A percentile compares a stretch with the other conserved stretches of the same genome.
These are phyloP conservation scores for Xylota sylvarum DNA, from an alignment of 2,888 invertebrate species.

Conservation along the genomic window DNA sequence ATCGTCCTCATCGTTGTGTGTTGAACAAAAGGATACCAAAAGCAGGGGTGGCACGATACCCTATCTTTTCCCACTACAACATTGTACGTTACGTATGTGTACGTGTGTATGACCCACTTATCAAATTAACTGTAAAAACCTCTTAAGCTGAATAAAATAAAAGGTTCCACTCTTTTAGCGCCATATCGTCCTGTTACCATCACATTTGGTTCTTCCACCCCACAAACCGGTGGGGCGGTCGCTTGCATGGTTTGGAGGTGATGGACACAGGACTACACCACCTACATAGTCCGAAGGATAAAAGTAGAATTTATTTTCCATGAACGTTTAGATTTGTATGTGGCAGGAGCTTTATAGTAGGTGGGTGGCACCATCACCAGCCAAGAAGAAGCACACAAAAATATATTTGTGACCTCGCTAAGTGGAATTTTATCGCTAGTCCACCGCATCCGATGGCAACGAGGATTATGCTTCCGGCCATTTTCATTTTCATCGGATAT, in stretches of 20 bases:
- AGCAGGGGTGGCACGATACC: slow-evolving; percentile 1
- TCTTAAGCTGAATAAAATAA: slow-evolving; percentile 66
- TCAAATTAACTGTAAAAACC: slow-evolving; percentile 72
- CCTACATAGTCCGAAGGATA: slow-evolving; percentile 26
- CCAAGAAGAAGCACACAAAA: slow-evolving; percentile 7
- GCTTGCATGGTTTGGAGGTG: background rate
- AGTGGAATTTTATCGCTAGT: slow-evolving; percentile 69
- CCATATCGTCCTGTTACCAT: slow-evolving; percentile 48
- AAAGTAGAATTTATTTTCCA: slow-evolving; percentile 57
- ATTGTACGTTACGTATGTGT: background rate
- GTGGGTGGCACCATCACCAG: background rate
- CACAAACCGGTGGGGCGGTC: background rate
- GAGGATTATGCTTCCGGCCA: slow-evolving; percentile 66
- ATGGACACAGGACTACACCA: slow-evolving; percentile 4
- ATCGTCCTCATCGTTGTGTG: no score
- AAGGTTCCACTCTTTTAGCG: slow-evolving; percentile 60
- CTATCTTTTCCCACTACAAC: background rate
- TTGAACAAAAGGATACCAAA: slow-evolving; percentile 28
- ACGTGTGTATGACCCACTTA: slow-evolving; percentile 70
- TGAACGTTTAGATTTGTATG: slow-evolving; percentile 34
- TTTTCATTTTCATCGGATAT: slow-evolving; percentile 71
- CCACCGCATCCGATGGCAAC: slow-evolving; percentile 55
- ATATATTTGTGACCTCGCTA: slow-evolving; percentile 60
- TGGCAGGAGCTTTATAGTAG: background rate
- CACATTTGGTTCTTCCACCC: slow-evolving; percentile 31